phyloP scores from a whole-genome alignment of 1,140 invertebrate genomes.

The Bathynomus jamesi region DNA sequence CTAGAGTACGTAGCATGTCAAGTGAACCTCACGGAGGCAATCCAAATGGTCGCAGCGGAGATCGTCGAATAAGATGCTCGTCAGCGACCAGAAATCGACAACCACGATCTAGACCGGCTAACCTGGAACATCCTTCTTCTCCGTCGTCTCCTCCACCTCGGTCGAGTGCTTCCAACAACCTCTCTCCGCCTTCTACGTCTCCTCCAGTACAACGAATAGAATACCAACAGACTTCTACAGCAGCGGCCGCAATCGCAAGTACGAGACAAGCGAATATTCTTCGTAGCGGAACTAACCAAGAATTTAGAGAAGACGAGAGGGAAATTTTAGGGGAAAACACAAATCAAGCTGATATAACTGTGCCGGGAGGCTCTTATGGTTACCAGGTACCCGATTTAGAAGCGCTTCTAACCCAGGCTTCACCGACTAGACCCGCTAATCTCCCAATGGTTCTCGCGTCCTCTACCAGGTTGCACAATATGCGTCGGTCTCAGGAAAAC shows the following conservation, averaged over 20 bases:
- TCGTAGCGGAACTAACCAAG: slow-evolving; percentile 3
- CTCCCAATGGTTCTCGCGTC: slow-evolving; percentile 36
- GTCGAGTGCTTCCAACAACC: slow-evolving; percentile 43
- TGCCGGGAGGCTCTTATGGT: slow-evolving; percentile 20
- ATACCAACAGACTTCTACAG: slow-evolving; percentile 33
- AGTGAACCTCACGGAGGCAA: neutral
- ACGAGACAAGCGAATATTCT: slow-evolving; percentile 19
- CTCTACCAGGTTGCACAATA: slow-evolving; percentile 34
- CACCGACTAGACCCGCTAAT: slow-evolving; percentile 31
- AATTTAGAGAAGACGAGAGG: slow-evolving; percentile 5
- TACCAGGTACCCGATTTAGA: slow-evolving; percentile 36
- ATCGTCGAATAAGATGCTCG: slow-evolving; percentile 29
- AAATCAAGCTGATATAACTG: neutral
- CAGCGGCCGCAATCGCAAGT: slow-evolving; percentile 23
- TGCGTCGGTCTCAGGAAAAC: slow-evolving; percentile 30
- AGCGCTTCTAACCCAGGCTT: slow-evolving; percentile 30
- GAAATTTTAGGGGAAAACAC: neutral
- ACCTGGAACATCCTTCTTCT: slow-evolving; percentile 30
- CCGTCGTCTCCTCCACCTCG: slow-evolving; percentile 47
- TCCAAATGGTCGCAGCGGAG: neutral
- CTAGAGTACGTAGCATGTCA: neutral
- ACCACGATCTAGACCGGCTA: slow-evolving; percentile 35
- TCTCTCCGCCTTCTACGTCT: slow-evolving; percentile 37
- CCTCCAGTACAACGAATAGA: slow-evolving; percentile 39
- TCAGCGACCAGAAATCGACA: slow-evolving; percentile 28